phyloP scores from a whole-genome alignment of 1,140 invertebrate species.

The Diploscapter pachys region DNA sequence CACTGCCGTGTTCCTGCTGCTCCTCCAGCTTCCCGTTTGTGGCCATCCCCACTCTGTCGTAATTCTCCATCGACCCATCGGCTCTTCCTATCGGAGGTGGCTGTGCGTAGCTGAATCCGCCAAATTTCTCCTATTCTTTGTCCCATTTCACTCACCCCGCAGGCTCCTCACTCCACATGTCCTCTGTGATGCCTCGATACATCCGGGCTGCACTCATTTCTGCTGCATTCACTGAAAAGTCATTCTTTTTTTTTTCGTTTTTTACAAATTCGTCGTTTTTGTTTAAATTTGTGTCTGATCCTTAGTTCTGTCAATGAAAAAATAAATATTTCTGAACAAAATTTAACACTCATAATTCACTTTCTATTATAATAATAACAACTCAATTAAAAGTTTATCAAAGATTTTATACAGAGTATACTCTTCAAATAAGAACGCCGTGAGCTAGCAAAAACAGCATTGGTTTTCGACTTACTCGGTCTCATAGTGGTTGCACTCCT shows the following conservation, averaged over 20 bases:
- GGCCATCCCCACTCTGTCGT: slow-evolving; percentile 8
- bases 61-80: not conserved
- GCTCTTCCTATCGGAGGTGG: slow-evolving; percentile 7
- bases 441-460: not conserved
- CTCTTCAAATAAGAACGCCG: not conserved
- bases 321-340: no score
- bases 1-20: slow-evolving; percentile 52
- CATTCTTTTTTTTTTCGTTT: not conserved
- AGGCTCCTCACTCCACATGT: slow-evolving; percentile 3
- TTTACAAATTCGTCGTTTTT: not conserved
- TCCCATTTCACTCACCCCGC: not conserved
- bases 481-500: slow-evolving; percentile 41
- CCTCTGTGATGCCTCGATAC: not conserved
- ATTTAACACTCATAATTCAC: no score
- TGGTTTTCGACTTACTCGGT: slow-evolving; percentile 19
- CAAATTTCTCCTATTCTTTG: not conserved
- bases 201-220: slow-evolving; percentile 21
- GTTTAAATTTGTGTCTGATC: not conserved
- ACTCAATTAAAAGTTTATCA: not conserved
- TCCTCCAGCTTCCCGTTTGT: slow-evolving; percentile 27
- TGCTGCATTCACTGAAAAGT: slow-evolving; percentile 20
- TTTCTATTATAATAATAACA: not conserved
- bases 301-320: no score
- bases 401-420: not conserved
- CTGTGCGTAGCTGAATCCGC: slow-evolving; percentile 13